A percentile compares a stretch with the other conserved stretches of the same genome.
Evolutionary conservation across 2,113 vertebrate genomes (phyloP).

Genomic region (Sylvilagus bachmani): DNA sequence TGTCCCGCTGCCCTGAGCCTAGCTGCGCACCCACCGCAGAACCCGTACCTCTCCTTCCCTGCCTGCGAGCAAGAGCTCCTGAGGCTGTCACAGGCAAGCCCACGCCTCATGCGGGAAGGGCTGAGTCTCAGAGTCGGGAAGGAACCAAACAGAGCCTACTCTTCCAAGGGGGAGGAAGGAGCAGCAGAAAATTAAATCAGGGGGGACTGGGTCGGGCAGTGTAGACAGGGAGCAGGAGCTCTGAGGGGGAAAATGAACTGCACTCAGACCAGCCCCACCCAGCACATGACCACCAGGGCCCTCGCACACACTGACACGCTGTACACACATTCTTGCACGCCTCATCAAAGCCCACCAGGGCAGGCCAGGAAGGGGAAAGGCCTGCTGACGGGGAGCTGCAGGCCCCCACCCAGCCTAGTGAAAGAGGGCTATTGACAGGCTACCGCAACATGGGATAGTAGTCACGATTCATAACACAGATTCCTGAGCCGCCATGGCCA

Average conservation of each 20-base stretch:
- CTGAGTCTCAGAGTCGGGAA: background rate
- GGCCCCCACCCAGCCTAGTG: background rate
- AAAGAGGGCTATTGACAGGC: slow-evolving; percentile 42
- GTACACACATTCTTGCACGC: background rate
- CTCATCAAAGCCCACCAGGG: background rate
- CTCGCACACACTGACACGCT: background rate
- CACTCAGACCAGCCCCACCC: background rate
- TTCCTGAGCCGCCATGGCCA: background rate
- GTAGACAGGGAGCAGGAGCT: background rate
- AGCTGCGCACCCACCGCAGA: background rate
- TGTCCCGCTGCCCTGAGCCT: background rate
- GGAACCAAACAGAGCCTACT: background rate
- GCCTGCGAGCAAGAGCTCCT: background rate
- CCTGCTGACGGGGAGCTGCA: background rate
- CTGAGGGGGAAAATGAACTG: background rate
- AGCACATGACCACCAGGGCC: background rate
- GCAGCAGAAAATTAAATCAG: background rate
- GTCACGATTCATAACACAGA: background rate
- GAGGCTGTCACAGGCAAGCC: background rate
- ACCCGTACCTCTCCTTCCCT: background rate
- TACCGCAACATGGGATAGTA: background rate
- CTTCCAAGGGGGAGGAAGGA: background rate
- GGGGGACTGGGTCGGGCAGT: background rate
- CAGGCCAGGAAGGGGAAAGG: background rate
- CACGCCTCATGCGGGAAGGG: background rate